Evolutionary conservation across 2,888 invertebrate species (phyloP).

Genomic region (Brachyopa scutellaris): DNA sequence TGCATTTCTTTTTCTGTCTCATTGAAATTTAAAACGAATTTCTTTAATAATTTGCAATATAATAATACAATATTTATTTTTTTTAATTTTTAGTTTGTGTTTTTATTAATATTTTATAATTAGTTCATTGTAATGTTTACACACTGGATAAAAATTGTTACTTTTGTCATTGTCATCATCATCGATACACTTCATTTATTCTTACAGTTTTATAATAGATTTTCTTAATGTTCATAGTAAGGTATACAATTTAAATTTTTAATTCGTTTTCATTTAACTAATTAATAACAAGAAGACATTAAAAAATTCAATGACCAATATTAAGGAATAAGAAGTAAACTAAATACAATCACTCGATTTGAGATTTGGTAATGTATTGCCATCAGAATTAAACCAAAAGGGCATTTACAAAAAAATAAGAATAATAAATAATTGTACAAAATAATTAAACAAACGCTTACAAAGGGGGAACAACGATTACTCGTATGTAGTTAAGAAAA

Average conservation of each 20-base stretch:
- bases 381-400: conserved; percentile 30
- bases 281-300: conserved; percentile 35
- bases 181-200: conserved; percentile 38
- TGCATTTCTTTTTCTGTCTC: too few species aligned
- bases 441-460: conserved; percentile 56
- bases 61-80: conserved; percentile 53
- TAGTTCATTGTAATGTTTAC: conserved; percentile 69
- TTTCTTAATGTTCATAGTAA: conserved; percentile 54
- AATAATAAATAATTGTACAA: conserved; percentile 62
- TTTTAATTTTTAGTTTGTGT: conserved; percentile 21
- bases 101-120: conserved; percentile 63
- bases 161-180: conserved; percentile 18
- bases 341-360: conserved; percentile 67
- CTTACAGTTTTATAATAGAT: conserved; percentile 27
- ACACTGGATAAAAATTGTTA: conserved; percentile 65
- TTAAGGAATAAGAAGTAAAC: conserved; percentile 55
- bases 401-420: conserved; percentile 44
- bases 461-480: conserved; percentile 7
- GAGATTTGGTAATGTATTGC: conserved; percentile 66
- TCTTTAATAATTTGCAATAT: conserved; percentile 65
- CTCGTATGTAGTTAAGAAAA: conserved; percentile 21
- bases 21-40: too few species aligned
- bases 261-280: conserved; percentile 44
- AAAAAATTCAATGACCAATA: conserved; percentile 43
- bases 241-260: conserved; percentile 48